Evolutionary conservation across 2,888 invertebrate genomes (phyloP), one percentile per base, ranked within the genome.

Genomic region (Clepsis dumicolana): DNA sequence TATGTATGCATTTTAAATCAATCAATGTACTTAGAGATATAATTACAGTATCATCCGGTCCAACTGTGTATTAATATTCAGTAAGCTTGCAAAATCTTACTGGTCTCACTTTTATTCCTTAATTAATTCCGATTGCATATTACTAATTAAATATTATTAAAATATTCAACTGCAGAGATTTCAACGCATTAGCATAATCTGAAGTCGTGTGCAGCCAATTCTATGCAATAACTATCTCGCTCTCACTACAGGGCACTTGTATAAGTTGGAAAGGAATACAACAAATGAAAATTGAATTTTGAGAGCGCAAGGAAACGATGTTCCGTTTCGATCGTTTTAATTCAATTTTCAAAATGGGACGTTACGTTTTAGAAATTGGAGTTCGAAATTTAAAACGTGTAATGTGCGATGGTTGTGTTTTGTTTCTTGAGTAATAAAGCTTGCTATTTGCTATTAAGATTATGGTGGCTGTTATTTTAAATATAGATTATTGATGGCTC

Each of bases 61-160:
- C 12, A 48, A 48, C 48, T 21, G 12, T 48, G n/a, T 16, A 21
- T 48, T 48, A 48, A 48, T 12, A 48, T 48, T 48, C 48, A 10
- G 4, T 25, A 52, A 27, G 52, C 25, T 27, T 27, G 25, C 25
- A 5, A 52, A 27, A 27, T 25, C 24, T 3, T 14, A 25, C 10
- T n/a, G n/a, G n/a, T 25, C 24, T 25, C 18, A 48, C 18, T 57
- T 25, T 32, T 64, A 50, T 25, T 32, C 38, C 21, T 41, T 41
- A 57, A 57, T 57, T 57, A 41, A 5, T 25, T 14, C 24, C 21
- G 32, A 56, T 56, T 21, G 56, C 56, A 12, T 21, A 50, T 52
- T 38, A 54, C 44, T 64, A 61, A 61, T 60, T 44, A 38, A 61
- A 52, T 53, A 44, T 61, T 65, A 65, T 60, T 66, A 66, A 50